Percentiles rank a stretch among this genome's conserved stretches.
Conservation (phyloP, 2,888 invertebrate genomes). For the Athripsodes cinereus region DNA sequence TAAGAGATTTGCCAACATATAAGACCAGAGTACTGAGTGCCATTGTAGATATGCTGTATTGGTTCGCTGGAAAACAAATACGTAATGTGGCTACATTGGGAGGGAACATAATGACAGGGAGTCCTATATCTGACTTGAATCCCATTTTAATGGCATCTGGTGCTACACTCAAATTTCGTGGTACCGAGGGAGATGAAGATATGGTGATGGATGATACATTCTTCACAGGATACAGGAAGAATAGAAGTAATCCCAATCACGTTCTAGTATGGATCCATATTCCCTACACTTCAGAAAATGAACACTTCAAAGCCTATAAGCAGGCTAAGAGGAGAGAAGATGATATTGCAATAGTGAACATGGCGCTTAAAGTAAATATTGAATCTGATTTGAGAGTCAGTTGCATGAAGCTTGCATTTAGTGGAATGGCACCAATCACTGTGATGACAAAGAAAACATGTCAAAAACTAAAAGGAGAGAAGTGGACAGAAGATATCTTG, state of each 20-base stretch:
- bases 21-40: conserved; percentile 60
- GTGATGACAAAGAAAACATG: conserved; percentile 65
- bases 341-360: conserved; percentile 93
- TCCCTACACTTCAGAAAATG: conserved; percentile 62
- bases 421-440: conserved; percentile 90
- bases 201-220: conserved; percentile 71
- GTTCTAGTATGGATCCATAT: conserved; percentile 73
- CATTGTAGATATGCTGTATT: conserved; percentile 79
- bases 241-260: conserved; percentile 66
- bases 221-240: conserved; percentile 82
- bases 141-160: conserved; percentile 82
- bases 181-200: conserved; percentile 49
- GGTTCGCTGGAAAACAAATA: conserved; percentile 94
- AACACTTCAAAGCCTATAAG: conserved; percentile 81
- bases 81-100: conserved; percentile 88
- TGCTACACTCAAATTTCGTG: conserved; percentile 57
- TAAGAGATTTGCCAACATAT: conserved; percentile 45
- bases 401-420: conserved; percentile 69
- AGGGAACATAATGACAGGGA: conserved; percentile 92
- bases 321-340: conserved; percentile 90
- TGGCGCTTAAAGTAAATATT: conserved; percentile 63
- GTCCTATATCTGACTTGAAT: conserved; percentile 94
- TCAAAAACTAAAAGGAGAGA: conserved; percentile 47
- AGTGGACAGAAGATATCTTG: conserved; percentile 61
- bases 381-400: conserved; percentile 44